These are phyloP conservation scores for Aspidapion aeneum DNA, from an alignment of 2,888 invertebrate species.

Conservation along the genomic window DNA sequence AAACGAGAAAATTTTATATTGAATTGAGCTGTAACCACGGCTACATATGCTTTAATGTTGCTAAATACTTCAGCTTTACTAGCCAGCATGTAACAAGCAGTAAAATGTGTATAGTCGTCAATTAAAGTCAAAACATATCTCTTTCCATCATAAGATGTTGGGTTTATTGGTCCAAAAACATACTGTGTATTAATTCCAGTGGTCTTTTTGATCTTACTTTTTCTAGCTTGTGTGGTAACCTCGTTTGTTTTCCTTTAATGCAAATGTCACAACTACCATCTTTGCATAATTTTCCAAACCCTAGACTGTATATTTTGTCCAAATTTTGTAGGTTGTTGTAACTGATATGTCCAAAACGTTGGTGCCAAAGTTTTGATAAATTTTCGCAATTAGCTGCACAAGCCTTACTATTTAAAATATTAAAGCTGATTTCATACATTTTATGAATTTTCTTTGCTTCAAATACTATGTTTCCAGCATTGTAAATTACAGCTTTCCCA, in stretches of 20 bases:
- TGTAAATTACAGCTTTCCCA: too few species aligned
- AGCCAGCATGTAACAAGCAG: neutral
- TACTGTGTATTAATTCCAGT: conserved; percentile 8
- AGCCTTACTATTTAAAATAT: neutral
- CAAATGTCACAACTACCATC: conserved; percentile 5
- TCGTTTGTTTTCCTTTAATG: too few species aligned
- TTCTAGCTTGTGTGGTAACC: conserved; percentile 8
- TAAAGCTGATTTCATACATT: conserved; percentile 14
- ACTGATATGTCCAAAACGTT: conserved; percentile 5
- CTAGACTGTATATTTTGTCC: conserved; percentile 3
- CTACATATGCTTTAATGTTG: conserved; percentile 3
- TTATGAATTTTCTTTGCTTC: conserved; percentile 16
- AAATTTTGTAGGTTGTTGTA: conserved; percentile 4
- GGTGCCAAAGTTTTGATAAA: too few species aligned
- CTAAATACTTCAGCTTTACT: conserved; percentile 2
- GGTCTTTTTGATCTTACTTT: conserved; percentile 3
- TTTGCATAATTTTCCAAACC: neutral
- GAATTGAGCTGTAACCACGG: neutral
- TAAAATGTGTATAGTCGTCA: conserved; percentile 5
- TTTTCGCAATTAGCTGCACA: too few species aligned
- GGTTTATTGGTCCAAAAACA: conserved; percentile 5
- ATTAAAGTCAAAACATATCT: conserved; percentile 5
- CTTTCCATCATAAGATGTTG: conserved; percentile 6
- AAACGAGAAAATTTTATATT: conserved; percentile 2
- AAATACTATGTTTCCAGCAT: too few species aligned